phyloP scores from a whole-genome alignment of 2,113 vertebrate genomes.

The Erinaceus europaeus region DNA sequence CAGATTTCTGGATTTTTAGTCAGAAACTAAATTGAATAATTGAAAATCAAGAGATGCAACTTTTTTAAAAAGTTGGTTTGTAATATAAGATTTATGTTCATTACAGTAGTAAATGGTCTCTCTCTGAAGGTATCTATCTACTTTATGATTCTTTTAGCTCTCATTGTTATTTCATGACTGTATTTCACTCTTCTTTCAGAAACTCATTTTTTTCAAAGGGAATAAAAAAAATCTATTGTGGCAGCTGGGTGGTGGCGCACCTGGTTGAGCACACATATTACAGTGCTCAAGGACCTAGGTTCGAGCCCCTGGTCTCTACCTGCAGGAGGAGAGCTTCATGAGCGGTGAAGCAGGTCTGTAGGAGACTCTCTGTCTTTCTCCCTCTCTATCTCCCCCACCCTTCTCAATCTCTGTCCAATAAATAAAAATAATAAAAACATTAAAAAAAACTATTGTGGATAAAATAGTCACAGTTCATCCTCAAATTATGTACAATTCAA shows the following conservation, averaged over 20 bases:
- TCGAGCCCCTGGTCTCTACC: no score
- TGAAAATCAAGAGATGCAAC: neutral
- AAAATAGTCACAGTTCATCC: neutral
- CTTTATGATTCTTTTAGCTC: neutral
- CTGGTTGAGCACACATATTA: no score
- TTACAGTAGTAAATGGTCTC: neutral
- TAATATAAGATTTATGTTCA: neutral
- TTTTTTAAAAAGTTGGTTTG: neutral
- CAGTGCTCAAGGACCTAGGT: no score
- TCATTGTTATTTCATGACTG: neutral
- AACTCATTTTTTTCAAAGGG: neutral
- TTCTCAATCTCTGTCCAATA: no score
- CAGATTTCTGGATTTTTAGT: neutral
- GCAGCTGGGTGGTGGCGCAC: no score
- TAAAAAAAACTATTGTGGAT: no score
- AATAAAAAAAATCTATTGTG: no score
- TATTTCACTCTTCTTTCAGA: conserved; percentile 21
- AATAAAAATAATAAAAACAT: no score
- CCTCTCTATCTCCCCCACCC: no score
- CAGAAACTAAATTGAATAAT: neutral
- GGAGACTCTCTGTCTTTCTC: no score
- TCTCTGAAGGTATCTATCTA: neutral
- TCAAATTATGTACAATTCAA: neutral
- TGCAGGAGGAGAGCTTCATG: no score
- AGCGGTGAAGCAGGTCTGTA: no score